Evolutionary conservation across 2,113 vertebrate genomes (phyloP).

Genomic region (Poeciliopsis turrubarensis): DNA sequence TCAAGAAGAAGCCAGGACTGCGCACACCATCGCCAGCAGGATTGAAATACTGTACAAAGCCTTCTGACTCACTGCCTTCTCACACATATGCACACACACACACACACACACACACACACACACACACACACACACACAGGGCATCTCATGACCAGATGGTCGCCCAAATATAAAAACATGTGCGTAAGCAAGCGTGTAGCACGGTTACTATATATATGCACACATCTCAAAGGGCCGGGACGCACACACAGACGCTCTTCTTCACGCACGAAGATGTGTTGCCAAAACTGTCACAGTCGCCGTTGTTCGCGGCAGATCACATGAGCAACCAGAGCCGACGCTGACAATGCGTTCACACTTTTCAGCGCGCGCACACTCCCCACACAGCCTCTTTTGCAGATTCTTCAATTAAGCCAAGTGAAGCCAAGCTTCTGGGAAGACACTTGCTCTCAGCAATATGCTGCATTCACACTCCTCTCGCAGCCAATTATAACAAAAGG

Average conservation of each 20-base stretch:
- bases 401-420: slow-evolving; percentile 42
- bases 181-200: slow-evolving; percentile 38
- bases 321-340: slow-evolving; percentile 44
- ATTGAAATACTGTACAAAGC: slow-evolving; percentile 25
- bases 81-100: slow-evolving; percentile 13
- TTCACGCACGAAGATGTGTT: slow-evolving; percentile 17
- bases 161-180: slow-evolving; percentile 51
- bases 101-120: neutral
- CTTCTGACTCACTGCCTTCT: slow-evolving; percentile 48
- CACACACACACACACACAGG: neutral
- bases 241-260: slow-evolving; percentile 27
- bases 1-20: slow-evolving; percentile 34
- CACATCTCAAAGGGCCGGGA: slow-evolving; percentile 32
- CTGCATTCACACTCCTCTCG: slow-evolving; percentile 27
- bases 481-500: slow-evolving; percentile 30
- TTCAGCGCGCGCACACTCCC: slow-evolving; percentile 10
- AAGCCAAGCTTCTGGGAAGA: slow-evolving; percentile 28
- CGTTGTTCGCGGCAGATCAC: slow-evolving; percentile 25
- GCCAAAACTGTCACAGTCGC: slow-evolving; percentile 40
- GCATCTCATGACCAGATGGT: slow-evolving; percentile 53
- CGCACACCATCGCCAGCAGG: slow-evolving; percentile 25
- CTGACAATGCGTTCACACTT: slow-evolving; percentile 56
- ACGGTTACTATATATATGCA: slow-evolving; percentile 59
- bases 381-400: slow-evolving; percentile 29
- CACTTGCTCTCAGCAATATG: slow-evolving; percentile 43